Base-by-base conservation (phyloP, 1,140 invertebrate genomes). In the Neodiprion fabricii region DNA sequence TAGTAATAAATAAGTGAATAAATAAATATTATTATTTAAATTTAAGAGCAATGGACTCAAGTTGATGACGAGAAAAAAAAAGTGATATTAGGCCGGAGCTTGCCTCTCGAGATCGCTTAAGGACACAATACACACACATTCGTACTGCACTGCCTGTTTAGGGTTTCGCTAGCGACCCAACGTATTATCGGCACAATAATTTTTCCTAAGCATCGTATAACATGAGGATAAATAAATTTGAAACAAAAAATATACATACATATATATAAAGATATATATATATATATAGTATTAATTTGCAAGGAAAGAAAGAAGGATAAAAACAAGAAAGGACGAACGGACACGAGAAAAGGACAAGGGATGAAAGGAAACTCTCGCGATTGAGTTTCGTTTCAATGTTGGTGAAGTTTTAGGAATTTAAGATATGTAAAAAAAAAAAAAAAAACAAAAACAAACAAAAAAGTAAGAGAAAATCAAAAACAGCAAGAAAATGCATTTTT, bases 111-210 rank as follows among this genome's bases (percentile, higher is more conserved):
- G 84, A 87, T 89, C 87, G 87, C 85, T 89, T 88, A 87, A 88
- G 85, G 82, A 88, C 85, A 40, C 28, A 40, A 40, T 40, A 40
- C 28, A 85, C 86, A 87, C 86, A 85, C 86, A 87, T 86, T 87
- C 82, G 81, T 88, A 88, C 81, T 88, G 87, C 87, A 89, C 87
- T 89, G 87, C 87, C 87, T 88, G 84, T 88, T 88, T 88, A 89
- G 87, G 86, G 87, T 88, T 87, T 87, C 83, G 80, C 84, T 88
- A 88, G 85, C 78, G 79, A 87, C 87, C 87, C 87, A 86, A 86
- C 84, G 84, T 89, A 88, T 87, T 89, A 89, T 87, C 85, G 86
- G 86, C 87, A 88, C 87, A 88, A 89, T 89, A 88, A 88, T 88
- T 87, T 88, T 87, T 87, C 84, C 85, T 87, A 88, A 86, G 82